These are phyloP conservation scores for Merops nubicus DNA, from an alignment of 2,113 vertebrate genomes.

Conservation along the genomic window DNA sequence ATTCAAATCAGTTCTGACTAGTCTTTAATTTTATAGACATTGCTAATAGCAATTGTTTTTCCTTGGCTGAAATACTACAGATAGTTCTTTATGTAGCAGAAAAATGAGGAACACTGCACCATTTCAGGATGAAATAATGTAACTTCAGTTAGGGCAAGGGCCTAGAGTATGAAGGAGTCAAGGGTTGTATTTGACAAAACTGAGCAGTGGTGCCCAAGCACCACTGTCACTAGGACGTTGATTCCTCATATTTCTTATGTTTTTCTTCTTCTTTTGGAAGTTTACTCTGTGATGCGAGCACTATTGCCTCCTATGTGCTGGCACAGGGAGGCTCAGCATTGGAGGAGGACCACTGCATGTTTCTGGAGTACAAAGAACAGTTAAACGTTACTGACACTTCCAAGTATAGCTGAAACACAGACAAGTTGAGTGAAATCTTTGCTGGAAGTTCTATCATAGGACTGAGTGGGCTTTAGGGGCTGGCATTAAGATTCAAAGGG, in stretches of 20 bases:
- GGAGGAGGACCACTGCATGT: fast-evolving
- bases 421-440: neutral
- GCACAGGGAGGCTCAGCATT: neutral
- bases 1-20: neutral
- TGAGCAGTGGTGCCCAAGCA: neutral
- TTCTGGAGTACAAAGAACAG: neutral
- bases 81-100: neutral
- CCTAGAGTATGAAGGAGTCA: neutral
- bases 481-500: neutral
- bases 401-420: neutral
- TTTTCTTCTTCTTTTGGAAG: neutral
- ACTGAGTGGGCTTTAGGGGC: neutral
- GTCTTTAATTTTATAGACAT: neutral
- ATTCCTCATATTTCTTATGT: neutral
- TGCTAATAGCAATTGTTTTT: neutral
- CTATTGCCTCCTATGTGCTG: neutral
- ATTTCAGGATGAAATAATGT: neutral
- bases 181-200: neutral
- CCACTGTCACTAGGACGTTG: neutral
- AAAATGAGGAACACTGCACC: neutral
- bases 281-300: neutral
- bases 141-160: neutral
- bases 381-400: neutral
- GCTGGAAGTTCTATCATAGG: neutral
- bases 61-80: neutral